phyloP scores from a whole-genome alignment of 2,888 invertebrate genomes.

The Chouioia cunea region DNA sequence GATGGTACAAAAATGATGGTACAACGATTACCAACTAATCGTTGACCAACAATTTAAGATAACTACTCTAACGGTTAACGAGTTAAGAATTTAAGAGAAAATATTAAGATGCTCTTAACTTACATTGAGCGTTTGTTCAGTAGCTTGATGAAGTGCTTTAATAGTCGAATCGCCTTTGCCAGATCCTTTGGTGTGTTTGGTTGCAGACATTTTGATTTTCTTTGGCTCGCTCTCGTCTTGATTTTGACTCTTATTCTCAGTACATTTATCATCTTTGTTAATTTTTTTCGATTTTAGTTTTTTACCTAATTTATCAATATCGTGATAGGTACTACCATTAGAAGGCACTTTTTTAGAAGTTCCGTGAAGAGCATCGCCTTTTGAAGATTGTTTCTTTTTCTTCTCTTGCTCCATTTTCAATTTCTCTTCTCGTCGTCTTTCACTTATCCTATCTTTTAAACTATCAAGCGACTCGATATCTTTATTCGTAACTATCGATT shows the following conservation, averaged over 20 bases:
- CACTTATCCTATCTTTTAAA: conserved; percentile 65
- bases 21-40: too few relatives aligned
- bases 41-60: too few relatives aligned
- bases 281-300: conserved; percentile 61
- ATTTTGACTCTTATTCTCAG: conserved; percentile 51
- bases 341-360: conserved; percentile 68
- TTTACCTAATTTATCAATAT: conserved; percentile 59
- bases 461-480: conserved; percentile 66
- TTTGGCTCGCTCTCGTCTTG: conserved; percentile 56
- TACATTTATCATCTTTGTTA: conserved; percentile 58
- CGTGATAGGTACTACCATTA: conserved; percentile 64
- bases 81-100: too few relatives aligned
- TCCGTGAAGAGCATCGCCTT: conserved; percentile 56
- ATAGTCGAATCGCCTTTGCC: conserved; percentile 70
- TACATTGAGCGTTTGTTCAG: conserved; percentile 76
- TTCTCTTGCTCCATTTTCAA: conserved; percentile 63
- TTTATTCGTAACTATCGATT: conserved; percentile 59
- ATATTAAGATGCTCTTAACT: conserved; percentile 47
- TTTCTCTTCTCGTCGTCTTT: conserved; percentile 63
- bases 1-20: too few relatives aligned
- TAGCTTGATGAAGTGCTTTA: conserved; percentile 79
- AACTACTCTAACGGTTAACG: too few relatives aligned
- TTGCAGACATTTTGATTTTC: conserved; percentile 58
- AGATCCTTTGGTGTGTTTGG: conserved; percentile 60
- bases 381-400: conserved; percentile 59